Percentiles rank a stretch among this genome's conserved stretches.
Evolutionary conservation across 2,797 vertebrate species (phyloP).

Genomic region (Erpetoichthys calabaricus): DNA sequence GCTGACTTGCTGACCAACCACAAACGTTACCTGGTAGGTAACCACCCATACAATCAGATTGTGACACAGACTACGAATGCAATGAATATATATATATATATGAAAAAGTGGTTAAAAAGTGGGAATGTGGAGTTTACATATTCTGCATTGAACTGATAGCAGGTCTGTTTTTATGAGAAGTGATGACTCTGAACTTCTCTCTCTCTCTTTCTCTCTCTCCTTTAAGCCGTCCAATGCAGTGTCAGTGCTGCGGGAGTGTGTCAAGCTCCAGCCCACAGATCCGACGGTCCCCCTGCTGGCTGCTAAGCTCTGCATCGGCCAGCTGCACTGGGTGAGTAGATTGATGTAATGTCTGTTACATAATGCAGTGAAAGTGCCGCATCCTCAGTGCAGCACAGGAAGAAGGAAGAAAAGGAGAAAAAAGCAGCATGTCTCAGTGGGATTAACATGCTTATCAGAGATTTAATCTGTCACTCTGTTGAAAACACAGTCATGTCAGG

Average conservation of each 20-base stretch:
- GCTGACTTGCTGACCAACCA: too few species aligned
- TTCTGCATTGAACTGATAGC: background rate
- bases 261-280: conserved; percentile 73
- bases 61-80: too few species aligned
- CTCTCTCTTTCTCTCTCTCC: conserved; percentile 12
- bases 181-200: background rate
- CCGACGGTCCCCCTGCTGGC: conserved; percentile 78
- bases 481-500: too few species aligned
- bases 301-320: conserved; percentile 85
- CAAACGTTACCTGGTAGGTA: too few species aligned
- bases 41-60: too few species aligned
- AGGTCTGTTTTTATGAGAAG: conserved; percentile 4
- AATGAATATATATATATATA: background rate
- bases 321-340: conserved; percentile 81
- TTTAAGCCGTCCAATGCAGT: conserved; percentile 74
- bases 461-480: too few species aligned
- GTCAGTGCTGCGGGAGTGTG: conserved; percentile 79
- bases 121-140: background rate
- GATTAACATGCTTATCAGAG: background rate
- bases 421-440: background rate
- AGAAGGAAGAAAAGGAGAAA: background rate
- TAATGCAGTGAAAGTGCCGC: conserved; percentile 19
- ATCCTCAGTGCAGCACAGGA: conserved; percentile 13
- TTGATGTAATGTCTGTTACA: conserved; percentile 21
- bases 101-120: background rate